Conservation (phyloP, 2,113 vertebrate species). For the Micronycteris hirsuta region DNA sequence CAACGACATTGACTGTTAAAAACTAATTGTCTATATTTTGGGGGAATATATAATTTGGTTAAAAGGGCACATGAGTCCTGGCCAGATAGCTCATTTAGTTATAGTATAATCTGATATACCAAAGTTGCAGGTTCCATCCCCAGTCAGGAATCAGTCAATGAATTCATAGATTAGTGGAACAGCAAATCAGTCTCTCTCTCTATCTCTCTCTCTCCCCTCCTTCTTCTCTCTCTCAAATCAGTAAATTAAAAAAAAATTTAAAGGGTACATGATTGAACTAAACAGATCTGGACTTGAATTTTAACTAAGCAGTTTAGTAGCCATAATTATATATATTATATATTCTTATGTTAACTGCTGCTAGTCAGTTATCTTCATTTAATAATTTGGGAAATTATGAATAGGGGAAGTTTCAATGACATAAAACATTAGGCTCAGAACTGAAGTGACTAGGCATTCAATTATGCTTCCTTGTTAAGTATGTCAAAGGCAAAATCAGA, state of each 20-base stretch:
- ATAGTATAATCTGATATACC: no score
- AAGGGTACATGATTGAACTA: neutral
- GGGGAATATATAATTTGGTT: neutral
- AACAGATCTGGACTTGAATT: neutral
- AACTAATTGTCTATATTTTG: neutral
- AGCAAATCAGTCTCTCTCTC: no score
- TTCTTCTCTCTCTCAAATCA: no score
- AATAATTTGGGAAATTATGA: neutral
- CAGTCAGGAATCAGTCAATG: no score
- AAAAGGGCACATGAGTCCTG: neutral
- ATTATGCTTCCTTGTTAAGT: conserved; percentile 1
- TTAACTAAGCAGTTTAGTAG: neutral
- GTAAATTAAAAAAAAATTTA: no score
- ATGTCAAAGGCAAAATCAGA: neutral
- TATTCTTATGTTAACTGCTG: neutral
- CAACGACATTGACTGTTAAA: neutral
- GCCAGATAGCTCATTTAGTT: no score
- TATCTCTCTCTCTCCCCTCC: no score
- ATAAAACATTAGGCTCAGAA: neutral
- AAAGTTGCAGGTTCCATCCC: no score
- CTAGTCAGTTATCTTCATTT: neutral
- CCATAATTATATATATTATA: neutral
- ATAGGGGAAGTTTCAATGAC: neutral
- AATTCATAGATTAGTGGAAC: no score
- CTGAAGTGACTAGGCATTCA: neutral